Conservation (phyloP, 2,797 vertebrate species). For the Liparis tanakae region DNA sequence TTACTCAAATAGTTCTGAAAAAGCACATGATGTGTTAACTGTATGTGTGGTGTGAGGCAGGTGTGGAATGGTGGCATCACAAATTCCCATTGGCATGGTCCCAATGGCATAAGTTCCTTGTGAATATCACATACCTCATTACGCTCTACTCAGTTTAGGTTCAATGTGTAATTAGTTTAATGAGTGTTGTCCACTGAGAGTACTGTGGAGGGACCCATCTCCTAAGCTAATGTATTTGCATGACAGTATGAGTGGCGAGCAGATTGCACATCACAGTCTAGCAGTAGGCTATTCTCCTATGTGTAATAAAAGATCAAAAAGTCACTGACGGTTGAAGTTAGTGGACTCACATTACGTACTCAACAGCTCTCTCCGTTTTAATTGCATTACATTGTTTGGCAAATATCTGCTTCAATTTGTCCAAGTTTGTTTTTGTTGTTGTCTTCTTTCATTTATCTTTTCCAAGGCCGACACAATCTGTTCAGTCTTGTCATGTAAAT, state of each 20-base stretch:
- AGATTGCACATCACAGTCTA: conserved; percentile 81
- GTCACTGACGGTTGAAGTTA: conserved; percentile 72
- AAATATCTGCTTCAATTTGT: conserved; percentile 75
- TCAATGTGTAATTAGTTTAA: conserved; percentile 83
- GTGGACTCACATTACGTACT: conserved; percentile 51
- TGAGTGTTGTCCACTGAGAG: conserved; percentile 80
- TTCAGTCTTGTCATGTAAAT: conserved; percentile 80
- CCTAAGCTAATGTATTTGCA: conserved; percentile 75
- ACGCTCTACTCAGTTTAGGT: conserved; percentile 76
- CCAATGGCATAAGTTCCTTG: conserved; percentile 72
- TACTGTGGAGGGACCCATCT: conserved; percentile 67
- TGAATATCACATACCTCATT: conserved; percentile 80
- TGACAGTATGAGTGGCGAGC: conserved; percentile 77
- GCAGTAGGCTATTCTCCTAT: conserved; percentile 74
- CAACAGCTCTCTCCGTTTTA: conserved; percentile 64
- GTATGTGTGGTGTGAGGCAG: conserved; percentile 52
- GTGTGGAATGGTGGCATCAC: conserved; percentile 61
- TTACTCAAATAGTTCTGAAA: conserved; percentile 33
- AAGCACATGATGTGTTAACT: conserved; percentile 27
- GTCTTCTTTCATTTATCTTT: conserved; percentile 58
- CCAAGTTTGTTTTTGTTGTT: conserved; percentile 45
- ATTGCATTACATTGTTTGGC: conserved; percentile 76
- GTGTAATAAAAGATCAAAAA: conserved; percentile 78
- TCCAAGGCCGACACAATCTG: conserved; percentile 75
- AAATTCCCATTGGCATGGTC: conserved; percentile 57